These are phyloP conservation scores for Sinocyclocheilus rhinocerous DNA, from an alignment of 2,113 vertebrate genomes.

Conservation along the genomic window DNA sequence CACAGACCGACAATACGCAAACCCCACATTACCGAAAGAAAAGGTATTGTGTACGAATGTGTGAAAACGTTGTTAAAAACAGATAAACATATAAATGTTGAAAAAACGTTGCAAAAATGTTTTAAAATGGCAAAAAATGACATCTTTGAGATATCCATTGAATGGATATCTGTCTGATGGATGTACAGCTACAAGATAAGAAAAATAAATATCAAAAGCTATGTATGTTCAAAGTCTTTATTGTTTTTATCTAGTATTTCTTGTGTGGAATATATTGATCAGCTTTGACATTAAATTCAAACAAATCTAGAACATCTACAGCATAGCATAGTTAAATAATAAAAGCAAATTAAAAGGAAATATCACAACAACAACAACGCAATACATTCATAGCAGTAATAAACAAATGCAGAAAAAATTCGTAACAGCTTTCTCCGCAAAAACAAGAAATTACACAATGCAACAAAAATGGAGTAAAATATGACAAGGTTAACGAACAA, in stretches of 20 bases:
- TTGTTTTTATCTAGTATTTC: slow-evolving; percentile 24
- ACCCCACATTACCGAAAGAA: background rate
- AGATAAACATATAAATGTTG: too few species aligned
- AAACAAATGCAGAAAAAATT: background rate
- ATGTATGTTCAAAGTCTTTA: slow-evolving; percentile 8
- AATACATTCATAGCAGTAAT: slow-evolving; percentile 50
- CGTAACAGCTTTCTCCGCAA: background rate
- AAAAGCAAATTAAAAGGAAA: background rate
- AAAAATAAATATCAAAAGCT: background rate
- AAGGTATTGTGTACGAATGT: background rate
- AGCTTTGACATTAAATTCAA: background rate
- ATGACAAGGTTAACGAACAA: background rate
- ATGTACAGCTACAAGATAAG: background rate
- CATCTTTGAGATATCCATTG: background rate
- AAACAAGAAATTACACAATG: background rate
- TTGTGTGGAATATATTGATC: slow-evolving; percentile 6
- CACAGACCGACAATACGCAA: background rate
- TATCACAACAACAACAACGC: background rate
- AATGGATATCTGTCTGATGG: background rate
- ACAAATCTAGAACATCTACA: background rate
- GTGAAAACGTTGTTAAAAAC: background rate
- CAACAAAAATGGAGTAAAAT: background rate
- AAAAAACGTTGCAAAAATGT: too few species aligned
- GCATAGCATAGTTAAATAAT: background rate
- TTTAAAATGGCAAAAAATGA: background rate